Evolutionary conservation across 2,113 vertebrate genomes (phyloP), one percentile per base, ranked within the genome.

Genomic region (Canis aureus): DNA sequence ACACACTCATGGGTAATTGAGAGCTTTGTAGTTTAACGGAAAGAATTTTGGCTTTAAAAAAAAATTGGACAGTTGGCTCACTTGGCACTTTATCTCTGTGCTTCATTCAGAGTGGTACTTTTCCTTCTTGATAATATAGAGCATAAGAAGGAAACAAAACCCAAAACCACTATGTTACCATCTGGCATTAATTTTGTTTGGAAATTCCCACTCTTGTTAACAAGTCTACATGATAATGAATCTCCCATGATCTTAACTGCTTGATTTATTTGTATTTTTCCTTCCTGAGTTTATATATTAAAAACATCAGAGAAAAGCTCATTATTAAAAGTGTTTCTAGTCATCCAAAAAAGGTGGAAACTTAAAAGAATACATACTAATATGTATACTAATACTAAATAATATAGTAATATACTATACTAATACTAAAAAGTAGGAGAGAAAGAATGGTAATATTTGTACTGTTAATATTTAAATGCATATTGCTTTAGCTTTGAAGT

Each of bases 171-270:
- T 64, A 2, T 49, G 73, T 27, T 89, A 43, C 29, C 38, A 74
- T 90, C 95, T 97, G 94, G 87, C 35, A 71, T 97, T 85, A n/a
- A 66, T 86, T 87, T 91, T 60, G 66, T 91, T 57, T 96, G 92
- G 92, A 96, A 97, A 97, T 94, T 96, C 66, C 78, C 81, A 94
- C 51, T 96, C 78, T 90, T 95, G 62, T 92, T 86, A 89, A 86
- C 67, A 92, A 90, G 74, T 92, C 84, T 91, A 43, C 16, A 15
- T 76, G 85, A 85, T 73, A 64, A 76, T 69, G 81, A 97, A 22
- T 78, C 27, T 93, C 22, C 17, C 22, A 35, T 51, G 87, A 78
- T 60, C 57, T 76, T 55, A 71, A 11, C 25, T 89, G 60, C 49
- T 59, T 62, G 80, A 79, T 67, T 90, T 90, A 94, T 88, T 95